Evolutionary conservation across 2,113 vertebrate genomes (phyloP).

Genomic region (Forbesichthys agassizii): DNA sequence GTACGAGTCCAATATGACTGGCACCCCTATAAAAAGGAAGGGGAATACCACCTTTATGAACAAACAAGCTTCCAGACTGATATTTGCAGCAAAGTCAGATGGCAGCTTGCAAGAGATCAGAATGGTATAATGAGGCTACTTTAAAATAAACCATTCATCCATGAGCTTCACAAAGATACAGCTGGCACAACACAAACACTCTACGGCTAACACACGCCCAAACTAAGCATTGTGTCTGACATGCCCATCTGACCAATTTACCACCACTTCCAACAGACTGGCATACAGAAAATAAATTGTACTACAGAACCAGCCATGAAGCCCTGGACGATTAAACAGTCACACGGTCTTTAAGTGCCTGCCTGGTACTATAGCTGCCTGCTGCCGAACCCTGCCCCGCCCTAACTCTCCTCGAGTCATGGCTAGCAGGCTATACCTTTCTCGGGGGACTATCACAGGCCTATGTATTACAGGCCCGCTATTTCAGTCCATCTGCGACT

Average conservation of each 20-base stretch:
- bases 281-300: conserved; percentile 48
- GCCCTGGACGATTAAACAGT: conserved; percentile 3
- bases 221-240: conserved; percentile 20
- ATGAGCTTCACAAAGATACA: conserved; percentile 40
- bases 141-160: not conserved
- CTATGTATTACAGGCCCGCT: conserved; percentile 35
- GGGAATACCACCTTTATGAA: too few relatives aligned
- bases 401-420: conserved; percentile 35
- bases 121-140: too few relatives aligned
- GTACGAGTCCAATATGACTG: too few relatives aligned
- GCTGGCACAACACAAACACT: conserved; percentile 32
- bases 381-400: conserved; percentile 56
- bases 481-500: not conserved
- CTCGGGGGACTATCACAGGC: conserved; percentile 20
- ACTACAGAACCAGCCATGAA: not conserved
- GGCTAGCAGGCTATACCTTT: not conserved
- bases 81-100: too few relatives aligned
- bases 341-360: not conserved
- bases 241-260: conserved; percentile 44
- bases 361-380: not conserved
- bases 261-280: conserved; percentile 20
- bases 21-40: too few relatives aligned
- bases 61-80: too few relatives aligned
- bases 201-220: not conserved
- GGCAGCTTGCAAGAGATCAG: too few relatives aligned